These are phyloP conservation scores for Microcebus murinus DNA, from an alignment of 2,113 vertebrate species.

Conservation along the genomic window DNA sequence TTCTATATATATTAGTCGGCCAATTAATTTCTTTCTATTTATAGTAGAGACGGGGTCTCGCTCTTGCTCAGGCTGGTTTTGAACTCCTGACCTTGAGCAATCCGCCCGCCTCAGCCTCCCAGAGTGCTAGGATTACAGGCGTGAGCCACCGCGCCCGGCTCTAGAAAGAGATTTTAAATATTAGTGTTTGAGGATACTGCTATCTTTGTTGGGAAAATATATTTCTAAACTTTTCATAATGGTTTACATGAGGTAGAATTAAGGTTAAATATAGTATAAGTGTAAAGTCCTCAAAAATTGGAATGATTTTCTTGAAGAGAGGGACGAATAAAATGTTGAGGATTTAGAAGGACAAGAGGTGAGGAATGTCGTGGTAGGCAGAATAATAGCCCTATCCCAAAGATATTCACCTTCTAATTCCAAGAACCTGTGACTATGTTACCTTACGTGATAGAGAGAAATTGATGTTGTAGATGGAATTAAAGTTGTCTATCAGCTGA, in stretches of 20 bases:
- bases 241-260: not conserved
- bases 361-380: not conserved
- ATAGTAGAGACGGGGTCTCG: too few relatives aligned
- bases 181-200: not conserved
- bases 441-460: not conserved
- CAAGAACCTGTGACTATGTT: not conserved
- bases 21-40: too few relatives aligned
- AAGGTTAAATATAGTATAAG: not conserved
- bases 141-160: too few relatives aligned
- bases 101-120: too few relatives aligned
- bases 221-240: not conserved
- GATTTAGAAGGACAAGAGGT: conserved; percentile 2
- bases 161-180: conserved; percentile 30
- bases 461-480: not conserved
- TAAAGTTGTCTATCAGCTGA: not conserved
- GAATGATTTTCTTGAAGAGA: not conserved
- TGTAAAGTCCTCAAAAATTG: not conserved
- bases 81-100: too few relatives aligned
- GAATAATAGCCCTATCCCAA: not conserved
- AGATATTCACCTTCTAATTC: not conserved
- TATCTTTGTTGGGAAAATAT: not conserved
- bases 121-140: too few relatives aligned
- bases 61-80: too few relatives aligned
- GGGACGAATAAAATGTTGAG: not conserved
- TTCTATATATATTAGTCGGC: too few relatives aligned